Percentiles rank a stretch among this genome's conserved stretches.
These are phyloP conservation scores for Phytoseiulus persimilis DNA, from an alignment of 2,888 invertebrate species.

Conservation along the genomic window DNA sequence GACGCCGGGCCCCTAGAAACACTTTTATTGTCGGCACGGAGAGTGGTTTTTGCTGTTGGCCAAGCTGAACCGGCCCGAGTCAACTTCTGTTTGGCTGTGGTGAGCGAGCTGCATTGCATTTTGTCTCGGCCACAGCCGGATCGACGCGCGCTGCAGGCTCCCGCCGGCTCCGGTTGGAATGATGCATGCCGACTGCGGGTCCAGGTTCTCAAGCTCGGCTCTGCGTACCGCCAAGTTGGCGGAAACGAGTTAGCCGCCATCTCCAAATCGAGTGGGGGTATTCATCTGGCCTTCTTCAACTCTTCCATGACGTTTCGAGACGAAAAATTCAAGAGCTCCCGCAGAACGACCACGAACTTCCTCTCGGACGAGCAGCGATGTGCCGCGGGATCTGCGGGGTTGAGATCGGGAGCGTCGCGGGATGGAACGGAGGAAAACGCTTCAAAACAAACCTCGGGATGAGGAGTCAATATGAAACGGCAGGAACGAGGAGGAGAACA, in stretches of 20 bases:
- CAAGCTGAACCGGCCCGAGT: neutral
- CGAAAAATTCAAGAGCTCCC: no score
- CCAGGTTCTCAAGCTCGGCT: neutral
- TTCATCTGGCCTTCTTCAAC: no score
- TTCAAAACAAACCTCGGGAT: neutral
- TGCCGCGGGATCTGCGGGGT: no score
- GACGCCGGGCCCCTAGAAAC: neutral
- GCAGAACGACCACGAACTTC: no score
- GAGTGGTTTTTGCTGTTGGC: constrained; percentile 5
- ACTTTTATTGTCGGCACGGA: neutral
- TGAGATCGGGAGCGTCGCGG: no score
- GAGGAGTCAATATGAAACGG: neutral
- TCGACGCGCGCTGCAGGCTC: neutral
- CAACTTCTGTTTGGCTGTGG: neutral
- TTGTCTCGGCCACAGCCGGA: neutral
- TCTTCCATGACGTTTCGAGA: no score
- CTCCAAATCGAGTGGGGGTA: no score
- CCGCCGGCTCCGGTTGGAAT: neutral
- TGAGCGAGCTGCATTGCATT: neutral
- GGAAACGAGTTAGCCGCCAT: no score
- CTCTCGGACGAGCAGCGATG: no score
- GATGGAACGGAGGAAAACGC: neutral
- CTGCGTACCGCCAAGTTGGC: neutral
- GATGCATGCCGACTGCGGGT: neutral
- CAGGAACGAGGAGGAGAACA: neutral